These are phyloP conservation scores for Heliconius melpomene DNA, from an alignment of 1,140 invertebrate genomes.

Conservation along the genomic window DNA sequence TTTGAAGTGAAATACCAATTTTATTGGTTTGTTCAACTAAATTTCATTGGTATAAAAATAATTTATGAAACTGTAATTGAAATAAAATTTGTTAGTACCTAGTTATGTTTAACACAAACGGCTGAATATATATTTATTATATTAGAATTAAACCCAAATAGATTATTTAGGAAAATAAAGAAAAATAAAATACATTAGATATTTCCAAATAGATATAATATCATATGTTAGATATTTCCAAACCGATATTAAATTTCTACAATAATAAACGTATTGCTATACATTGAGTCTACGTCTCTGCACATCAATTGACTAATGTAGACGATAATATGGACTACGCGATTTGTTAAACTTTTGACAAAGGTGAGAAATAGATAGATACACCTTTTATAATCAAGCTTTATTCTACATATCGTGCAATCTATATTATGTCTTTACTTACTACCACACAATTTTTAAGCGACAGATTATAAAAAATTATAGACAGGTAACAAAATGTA, in stretches of 20 bases:
- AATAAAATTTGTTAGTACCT: neutral
- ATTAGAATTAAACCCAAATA: too few species aligned
- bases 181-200: neutral
- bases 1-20: too few species aligned
- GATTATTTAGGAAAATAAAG: too few species aligned
- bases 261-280: constrained; percentile 62
- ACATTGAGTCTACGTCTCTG: constrained; percentile 59
- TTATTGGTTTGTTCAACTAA: neutral
- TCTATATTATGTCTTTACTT: constrained; percentile 41
- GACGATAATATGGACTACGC: constrained; percentile 26
- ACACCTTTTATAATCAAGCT: constrained; percentile 17
- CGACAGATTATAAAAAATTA: constrained; percentile 29
- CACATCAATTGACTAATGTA: constrained; percentile 35
- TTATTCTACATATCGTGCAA: constrained; percentile 19
- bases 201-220: constrained; percentile 48
- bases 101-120: too few species aligned
- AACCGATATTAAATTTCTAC: constrained; percentile 72
- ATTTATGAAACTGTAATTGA: neutral
- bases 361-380: constrained; percentile 5
- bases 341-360: constrained; percentile 35
- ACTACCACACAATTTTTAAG: constrained; percentile 56
- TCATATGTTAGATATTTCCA: constrained; percentile 42
- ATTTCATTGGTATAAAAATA: neutral
- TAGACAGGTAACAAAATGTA: neutral
- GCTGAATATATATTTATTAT: too few species aligned